Evolutionary conservation across 2,113 vertebrate species (phyloP).

Genomic region (Pomatostomus ruficeps): DNA sequence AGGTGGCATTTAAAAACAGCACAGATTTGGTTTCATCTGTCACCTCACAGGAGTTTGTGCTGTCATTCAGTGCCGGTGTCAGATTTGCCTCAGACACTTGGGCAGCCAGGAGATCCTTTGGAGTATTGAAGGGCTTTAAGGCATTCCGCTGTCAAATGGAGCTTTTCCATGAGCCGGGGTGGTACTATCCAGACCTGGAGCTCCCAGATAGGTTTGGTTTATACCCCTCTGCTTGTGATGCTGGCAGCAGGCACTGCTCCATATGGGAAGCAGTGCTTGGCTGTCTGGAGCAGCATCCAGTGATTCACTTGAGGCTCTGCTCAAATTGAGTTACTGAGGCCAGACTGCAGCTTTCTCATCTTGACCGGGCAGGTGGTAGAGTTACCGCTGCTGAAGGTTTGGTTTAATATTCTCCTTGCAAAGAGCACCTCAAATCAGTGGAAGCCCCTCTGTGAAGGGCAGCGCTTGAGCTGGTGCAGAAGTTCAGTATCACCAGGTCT

Average conservation of each 20-base stretch:
- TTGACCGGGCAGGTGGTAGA: rapidly evolving
- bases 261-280: background rate
- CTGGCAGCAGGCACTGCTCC: background rate
- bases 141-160: background rate
- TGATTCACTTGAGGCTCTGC: background rate
- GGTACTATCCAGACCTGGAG: background rate
- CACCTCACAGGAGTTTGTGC: background rate
- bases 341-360: background rate
- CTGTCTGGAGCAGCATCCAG: background rate
- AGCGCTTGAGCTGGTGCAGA: background rate
- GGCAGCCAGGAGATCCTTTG: background rate
- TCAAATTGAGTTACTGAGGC: background rate
- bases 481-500: background rate
- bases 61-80: background rate
- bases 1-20: background rate
- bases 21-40: background rate
- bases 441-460: background rate
- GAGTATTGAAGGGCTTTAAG: background rate
- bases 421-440: background rate
- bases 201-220: background rate
- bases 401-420: background rate
- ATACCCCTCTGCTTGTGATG: background rate
- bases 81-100: background rate
- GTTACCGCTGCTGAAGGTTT: background rate
- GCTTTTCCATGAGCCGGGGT: background rate